A percentile compares a stretch with the other conserved stretches of the same genome.
Evolutionary conservation across 2,797 vertebrate species (phyloP).

Genomic region (Urophycis tenuis): DNA sequence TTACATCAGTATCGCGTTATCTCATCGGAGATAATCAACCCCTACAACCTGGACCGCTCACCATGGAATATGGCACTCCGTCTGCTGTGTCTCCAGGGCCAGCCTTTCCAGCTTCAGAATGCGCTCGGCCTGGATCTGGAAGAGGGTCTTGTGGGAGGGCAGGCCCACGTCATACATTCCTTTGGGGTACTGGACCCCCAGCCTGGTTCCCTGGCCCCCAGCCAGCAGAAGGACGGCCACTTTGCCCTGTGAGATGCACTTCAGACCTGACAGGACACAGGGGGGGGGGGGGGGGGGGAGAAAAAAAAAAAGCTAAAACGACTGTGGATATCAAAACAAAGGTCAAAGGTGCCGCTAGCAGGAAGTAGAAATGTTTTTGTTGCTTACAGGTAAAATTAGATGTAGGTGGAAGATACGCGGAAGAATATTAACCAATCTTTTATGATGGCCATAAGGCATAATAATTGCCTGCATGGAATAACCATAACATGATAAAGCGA

Average conservation of each 20-base stretch:
- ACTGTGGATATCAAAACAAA: background rate
- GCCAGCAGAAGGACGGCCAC: conserved; percentile 87
- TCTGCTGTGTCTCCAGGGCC: conserved; percentile 74
- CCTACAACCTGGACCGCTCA: conserved; percentile 59
- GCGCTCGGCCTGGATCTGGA: conserved; percentile 95
- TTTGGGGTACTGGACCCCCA: conserved; percentile 92
- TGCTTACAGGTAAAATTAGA: background rate
- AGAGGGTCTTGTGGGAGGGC: conserved; percentile 92
- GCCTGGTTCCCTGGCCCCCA: conserved; percentile 91
- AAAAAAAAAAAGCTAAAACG: background rate
- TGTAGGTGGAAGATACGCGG: background rate
- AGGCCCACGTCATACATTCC: conserved; percentile 95
- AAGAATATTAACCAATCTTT: conserved; percentile 27
- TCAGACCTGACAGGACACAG: conserved; percentile 58
- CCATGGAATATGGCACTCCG: conserved; percentile 84
- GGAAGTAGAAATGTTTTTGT: background rate
- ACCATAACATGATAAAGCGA: conserved; percentile 22
- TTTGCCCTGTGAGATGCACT: conserved; percentile 74
- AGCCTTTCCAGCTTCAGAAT: conserved; percentile 85
- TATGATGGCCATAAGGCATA: conserved; percentile 3
- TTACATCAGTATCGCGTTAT: too few species aligned
- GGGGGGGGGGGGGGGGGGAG: background rate
- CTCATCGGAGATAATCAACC: background rate
- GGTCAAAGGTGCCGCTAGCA: background rate
- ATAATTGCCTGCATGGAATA: background rate